A percentile compares a stretch with the other conserved stretches of the same genome.
Evolutionary conservation across 2,113 vertebrate species (phyloP).

Genomic region (Cyprinodon variegatus): DNA sequence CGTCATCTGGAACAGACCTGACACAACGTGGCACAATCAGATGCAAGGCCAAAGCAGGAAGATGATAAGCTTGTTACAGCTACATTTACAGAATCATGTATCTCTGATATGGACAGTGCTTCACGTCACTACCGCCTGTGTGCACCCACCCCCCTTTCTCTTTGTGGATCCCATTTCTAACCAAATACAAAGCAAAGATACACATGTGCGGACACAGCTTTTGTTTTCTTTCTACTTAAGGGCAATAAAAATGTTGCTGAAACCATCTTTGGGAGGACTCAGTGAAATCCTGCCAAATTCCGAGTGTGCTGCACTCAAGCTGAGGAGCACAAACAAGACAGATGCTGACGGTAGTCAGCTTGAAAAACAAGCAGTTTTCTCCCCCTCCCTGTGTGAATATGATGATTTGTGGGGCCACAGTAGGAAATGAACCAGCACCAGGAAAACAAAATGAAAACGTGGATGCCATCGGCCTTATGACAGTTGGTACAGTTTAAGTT

Average conservation of each 20-base stretch:
- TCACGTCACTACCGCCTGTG: conserved; percentile 2
- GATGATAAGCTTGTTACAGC: conserved; percentile 20
- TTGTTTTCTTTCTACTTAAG: conserved; percentile 41
- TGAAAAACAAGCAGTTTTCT: conserved; percentile 53
- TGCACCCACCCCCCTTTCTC: neutral
- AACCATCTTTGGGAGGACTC: conserved; percentile 45
- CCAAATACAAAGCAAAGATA: conserved; percentile 8
- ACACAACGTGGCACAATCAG: conserved; percentile 12
- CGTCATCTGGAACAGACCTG: conserved; percentile 11
- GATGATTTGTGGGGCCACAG: conserved; percentile 55
- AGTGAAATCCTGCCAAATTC: conserved; percentile 27
- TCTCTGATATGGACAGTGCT: neutral
- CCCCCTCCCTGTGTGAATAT: conserved; percentile 47
- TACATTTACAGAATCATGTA: conserved; percentile 20
- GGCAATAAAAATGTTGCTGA: conserved; percentile 26
- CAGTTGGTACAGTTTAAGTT: conserved; percentile 24
- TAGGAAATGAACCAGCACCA: conserved; percentile 47
- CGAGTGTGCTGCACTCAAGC: conserved; percentile 39
- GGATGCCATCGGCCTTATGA: conserved; percentile 46
- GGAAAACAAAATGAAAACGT: conserved; percentile 50
- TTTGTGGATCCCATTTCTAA: neutral
- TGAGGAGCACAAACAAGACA: conserved; percentile 53
- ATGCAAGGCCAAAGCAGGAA: conserved; percentile 4
- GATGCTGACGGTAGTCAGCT: conserved; percentile 52
- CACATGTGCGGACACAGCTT: conserved; percentile 24